Conservation (phyloP, 2,797 vertebrate genomes). For the Oophaga sylvatica region DNA sequence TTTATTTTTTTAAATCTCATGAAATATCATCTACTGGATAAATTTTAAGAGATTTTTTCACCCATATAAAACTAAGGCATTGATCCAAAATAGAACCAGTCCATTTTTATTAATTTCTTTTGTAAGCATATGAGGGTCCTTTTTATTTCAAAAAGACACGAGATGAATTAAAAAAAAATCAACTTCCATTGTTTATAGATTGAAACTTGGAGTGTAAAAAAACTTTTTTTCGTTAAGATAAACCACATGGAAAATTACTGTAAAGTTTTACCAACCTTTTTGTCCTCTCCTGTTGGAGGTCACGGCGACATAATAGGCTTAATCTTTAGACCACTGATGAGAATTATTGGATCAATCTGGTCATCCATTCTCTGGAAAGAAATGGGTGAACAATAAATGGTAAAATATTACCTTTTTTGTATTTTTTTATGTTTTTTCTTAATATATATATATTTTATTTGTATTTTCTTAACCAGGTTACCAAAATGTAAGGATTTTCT, state of each 20-base stretch:
- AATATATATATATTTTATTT: background rate
- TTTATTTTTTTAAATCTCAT: background rate
- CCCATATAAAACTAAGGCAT: too few relatives aligned
- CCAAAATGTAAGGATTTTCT: conserved; percentile 44
- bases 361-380: background rate
- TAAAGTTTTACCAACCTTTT: background rate
- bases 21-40: background rate
- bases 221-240: background rate
- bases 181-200: background rate
- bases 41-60: too few relatives aligned
- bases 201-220: background rate
- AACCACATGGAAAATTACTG: background rate
- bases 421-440: background rate
- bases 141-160: background rate
- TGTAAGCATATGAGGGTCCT: background rate
- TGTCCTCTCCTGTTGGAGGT: background rate
- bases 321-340: background rate
- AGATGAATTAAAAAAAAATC: background rate
- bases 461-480: conserved; percentile 37
- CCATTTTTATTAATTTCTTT: background rate
- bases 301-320: background rate
- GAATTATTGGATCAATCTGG: background rate
- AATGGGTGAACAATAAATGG: background rate
- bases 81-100: background rate
- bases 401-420: background rate